These are phyloP conservation scores for Cynocephalus volans DNA, from an alignment of 2,113 vertebrate genomes.

Conservation along the genomic window DNA sequence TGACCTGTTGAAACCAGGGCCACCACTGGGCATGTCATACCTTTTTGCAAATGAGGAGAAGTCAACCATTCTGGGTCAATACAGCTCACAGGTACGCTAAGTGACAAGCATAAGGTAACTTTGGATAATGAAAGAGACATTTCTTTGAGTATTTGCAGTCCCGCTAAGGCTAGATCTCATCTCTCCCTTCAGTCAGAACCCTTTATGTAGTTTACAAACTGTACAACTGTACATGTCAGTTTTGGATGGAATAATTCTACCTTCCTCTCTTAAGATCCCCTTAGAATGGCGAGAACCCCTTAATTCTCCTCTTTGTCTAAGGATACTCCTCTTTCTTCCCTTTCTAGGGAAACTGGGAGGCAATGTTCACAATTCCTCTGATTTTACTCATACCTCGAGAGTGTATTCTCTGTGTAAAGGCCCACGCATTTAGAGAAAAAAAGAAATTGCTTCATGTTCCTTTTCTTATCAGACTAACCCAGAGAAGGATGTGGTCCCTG, in stretches of 20 bases:
- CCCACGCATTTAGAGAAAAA: not conserved
- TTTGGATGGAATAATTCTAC: not conserved
- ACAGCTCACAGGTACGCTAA: not conserved
- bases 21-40: not conserved
- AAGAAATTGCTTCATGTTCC: not conserved
- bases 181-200: not conserved
- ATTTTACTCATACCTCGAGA: not conserved
- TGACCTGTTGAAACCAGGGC: not conserved
- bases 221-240: not conserved
- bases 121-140: not conserved
- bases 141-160: not conserved
- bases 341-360: not conserved
- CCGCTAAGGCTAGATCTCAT: not conserved
- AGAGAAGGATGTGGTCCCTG: not conserved
- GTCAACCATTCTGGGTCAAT: not conserved
- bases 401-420: not conserved
- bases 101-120: not conserved
- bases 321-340: not conserved
- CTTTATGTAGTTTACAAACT: not conserved
- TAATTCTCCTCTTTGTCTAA: not conserved
- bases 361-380: not conserved
- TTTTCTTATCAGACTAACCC: not conserved
- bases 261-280: not conserved
- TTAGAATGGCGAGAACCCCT: not conserved
- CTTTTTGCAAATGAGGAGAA: conserved; percentile 26